These are phyloP conservation scores for Morus bassanus DNA, from an alignment of 2,797 vertebrate species.

Conservation along the genomic window DNA sequence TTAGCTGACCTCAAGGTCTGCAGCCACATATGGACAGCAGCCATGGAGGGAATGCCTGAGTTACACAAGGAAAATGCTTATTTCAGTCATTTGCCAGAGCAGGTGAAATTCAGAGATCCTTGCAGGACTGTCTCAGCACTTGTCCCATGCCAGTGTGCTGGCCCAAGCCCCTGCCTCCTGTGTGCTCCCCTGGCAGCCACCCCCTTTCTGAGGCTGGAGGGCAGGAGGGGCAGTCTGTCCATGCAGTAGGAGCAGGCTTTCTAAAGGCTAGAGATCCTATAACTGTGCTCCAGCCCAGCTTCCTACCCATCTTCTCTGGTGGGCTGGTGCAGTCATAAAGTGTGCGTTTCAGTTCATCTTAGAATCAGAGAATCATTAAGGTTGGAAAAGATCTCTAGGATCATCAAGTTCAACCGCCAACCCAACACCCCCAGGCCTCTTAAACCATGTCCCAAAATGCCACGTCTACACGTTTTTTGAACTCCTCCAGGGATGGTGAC, in stretches of 20 bases:
- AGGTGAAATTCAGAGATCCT: background rate
- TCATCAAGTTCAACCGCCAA: no score
- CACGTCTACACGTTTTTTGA: no score
- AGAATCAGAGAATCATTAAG: no score
- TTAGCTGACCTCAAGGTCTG: background rate
- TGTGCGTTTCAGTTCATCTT: background rate
- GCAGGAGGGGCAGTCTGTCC: no score
- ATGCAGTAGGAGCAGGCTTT: accelerated
- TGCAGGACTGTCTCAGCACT: accelerated
- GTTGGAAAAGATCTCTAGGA: no score
- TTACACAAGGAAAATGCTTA: background rate
- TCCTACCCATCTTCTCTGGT: background rate
- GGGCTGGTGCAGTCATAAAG: background rate
- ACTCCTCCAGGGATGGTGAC: no score
- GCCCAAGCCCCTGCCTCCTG: background rate
- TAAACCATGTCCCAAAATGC: no score
- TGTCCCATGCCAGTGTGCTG: accelerated
- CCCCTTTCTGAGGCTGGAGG: no score
- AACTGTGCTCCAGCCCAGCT: no score
- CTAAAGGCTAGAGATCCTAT: no score
- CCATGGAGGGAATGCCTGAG: background rate
- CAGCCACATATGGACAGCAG: background rate
- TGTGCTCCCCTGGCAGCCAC: background rate
- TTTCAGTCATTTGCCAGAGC: background rate
- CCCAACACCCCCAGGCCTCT: no score